Evolutionary conservation across 2,797 vertebrate genomes (phyloP).

Genomic region (Odontamblyopus rebecca): DNA sequence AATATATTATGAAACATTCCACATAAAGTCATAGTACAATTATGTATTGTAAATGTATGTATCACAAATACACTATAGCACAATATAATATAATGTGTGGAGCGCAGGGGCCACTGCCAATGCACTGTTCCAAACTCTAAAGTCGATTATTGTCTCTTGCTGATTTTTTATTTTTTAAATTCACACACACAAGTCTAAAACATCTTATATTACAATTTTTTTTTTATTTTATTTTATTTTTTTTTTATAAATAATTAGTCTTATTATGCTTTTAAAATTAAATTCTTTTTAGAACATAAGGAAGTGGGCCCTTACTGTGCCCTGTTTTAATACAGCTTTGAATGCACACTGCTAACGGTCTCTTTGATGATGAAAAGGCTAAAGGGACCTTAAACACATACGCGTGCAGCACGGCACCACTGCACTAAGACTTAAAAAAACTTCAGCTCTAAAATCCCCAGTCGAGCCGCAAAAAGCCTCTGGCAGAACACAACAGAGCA

Average conservation of each 20-base stretch:
- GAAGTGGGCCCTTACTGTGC: conserved; percentile 23
- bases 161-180: too few species aligned
- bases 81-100: too few species aligned
- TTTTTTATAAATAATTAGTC: too few species aligned
- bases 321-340: conserved; percentile 23
- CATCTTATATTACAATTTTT: too few species aligned
- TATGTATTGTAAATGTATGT: too few species aligned
- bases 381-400: conserved; percentile 14
- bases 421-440: conserved; percentile 29
- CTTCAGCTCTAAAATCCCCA: conserved; percentile 40
- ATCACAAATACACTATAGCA: too few species aligned
- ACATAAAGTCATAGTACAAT: neutral
- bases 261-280: neutral
- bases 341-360: conserved; percentile 18
- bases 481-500: conserved; percentile 45
- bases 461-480: conserved; percentile 39
- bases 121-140: too few species aligned
- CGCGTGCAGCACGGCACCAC: conserved; percentile 17
- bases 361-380: conserved; percentile 35
- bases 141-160: too few species aligned
- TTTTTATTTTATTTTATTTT: too few species aligned
- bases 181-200: too few species aligned
- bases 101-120: too few species aligned
- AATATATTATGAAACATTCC: conserved; percentile 1
- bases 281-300: conserved; percentile 5